Evolutionary conservation across 2,113 vertebrate species (phyloP), one percentile per base, ranked within the genome.

Genomic region (Theristicus caerulescens): DNA sequence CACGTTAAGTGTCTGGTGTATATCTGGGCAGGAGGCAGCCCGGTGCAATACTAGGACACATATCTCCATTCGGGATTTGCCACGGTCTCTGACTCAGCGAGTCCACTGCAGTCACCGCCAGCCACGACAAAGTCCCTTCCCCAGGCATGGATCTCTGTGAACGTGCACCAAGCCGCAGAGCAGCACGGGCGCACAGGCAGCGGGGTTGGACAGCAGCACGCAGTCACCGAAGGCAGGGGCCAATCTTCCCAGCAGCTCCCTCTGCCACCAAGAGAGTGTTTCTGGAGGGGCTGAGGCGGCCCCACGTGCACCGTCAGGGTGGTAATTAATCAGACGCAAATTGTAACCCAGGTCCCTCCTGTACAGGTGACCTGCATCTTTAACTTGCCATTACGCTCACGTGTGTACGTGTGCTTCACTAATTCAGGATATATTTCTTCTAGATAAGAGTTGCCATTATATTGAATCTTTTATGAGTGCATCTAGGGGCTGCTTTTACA

Each of bases 271-370:
- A 9, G 36, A 16, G 17, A 36, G 36, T 26, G 22, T 67, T 84
- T 66, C 71, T 38, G 11, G 25, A 29, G 12, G 6, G 14, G 29
- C 3, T 25, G 22, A 79, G 44, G 26, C 61, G 47, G 20, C 40
- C 38, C 19, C 21, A 29, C 0, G 0, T 18, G 8, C 47, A 32
- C 21, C 42, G 5, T 29, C 15, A 22, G 16, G 26, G 44, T 4
- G 5, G 13, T 20, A 21, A 71, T 67, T 40, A 42, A 34, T 17
- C 32, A 34, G 51, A 21, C 15, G 38, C 36, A 31, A 38, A 49
- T 3, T 22, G 26, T 36, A 73, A 61, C 8, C 38, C 42, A 52
- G 55, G 46, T 16, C 36, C 20, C 31, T 58, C 31, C 52, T 38
- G 7, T 26, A 10, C 55, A 74, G 16, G n/a, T 51, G 17, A 76